These are phyloP conservation scores for Chiridota heheva DNA, from an alignment of 35 echinoderm and acorn worm species.

Conservation along the genomic window DNA sequence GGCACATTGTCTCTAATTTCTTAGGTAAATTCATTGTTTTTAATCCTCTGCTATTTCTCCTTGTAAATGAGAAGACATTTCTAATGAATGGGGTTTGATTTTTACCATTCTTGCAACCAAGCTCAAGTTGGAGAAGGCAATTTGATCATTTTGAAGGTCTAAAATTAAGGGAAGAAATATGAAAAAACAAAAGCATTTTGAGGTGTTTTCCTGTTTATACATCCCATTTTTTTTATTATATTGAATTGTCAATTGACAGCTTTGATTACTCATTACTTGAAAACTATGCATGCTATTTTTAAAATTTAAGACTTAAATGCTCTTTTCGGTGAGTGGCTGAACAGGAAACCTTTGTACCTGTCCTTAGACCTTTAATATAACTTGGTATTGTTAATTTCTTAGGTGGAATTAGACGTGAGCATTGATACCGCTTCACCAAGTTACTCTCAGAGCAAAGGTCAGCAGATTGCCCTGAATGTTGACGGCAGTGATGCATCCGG, in stretches of 20 bases:
- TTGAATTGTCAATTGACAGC: neutral
- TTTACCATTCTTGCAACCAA: too few species aligned
- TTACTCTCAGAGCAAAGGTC: slow-evolving; percentile 75
- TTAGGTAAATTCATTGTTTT: too few species aligned
- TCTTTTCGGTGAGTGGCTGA: too few species aligned
- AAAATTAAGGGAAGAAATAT: too few species aligned
- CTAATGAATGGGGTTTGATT: too few species aligned
- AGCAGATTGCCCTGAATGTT: slow-evolving; percentile 93
- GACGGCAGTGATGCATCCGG: slow-evolving; percentile 64
- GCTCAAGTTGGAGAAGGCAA: too few species aligned
- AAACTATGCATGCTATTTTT: neutral
- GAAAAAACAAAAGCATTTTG: too few species aligned
- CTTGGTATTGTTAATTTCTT: neutral
- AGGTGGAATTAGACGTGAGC: slow-evolving; percentile 74
- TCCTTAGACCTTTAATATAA: neutral
- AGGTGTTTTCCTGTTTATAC: neutral
- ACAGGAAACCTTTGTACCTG: too few species aligned
- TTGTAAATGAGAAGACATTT: too few species aligned
- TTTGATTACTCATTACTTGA: neutral
- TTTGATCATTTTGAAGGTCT: too few species aligned
- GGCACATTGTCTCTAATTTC: too few species aligned
- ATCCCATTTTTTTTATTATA: neutral
- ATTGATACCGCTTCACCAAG: slow-evolving; percentile 63
- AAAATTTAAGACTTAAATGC: neutral
- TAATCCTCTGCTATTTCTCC: too few species aligned